Evolutionary conservation across 2,888 invertebrate genomes (phyloP).

Genomic region (Lepidocyrtoides sp.): DNA sequence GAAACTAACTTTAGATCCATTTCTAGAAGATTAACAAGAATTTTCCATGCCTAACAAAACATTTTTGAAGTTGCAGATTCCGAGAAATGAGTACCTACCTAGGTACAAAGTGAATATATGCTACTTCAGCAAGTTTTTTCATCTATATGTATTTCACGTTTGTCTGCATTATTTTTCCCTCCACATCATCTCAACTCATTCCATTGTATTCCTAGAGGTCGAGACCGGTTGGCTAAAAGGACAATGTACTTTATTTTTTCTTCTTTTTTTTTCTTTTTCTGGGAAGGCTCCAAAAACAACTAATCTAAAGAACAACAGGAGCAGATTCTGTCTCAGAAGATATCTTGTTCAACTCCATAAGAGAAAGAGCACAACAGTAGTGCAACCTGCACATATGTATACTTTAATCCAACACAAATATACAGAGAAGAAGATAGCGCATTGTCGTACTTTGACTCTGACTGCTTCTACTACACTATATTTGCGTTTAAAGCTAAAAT

Average conservation of each 20-base stretch:
- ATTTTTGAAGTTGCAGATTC: too few relatives aligned
- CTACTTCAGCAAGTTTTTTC: too few relatives aligned
- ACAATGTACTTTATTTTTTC: constrained; percentile 27
- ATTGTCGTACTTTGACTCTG: background rate
- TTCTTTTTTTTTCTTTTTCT: too few relatives aligned
- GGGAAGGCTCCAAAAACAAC: constrained; percentile 60
- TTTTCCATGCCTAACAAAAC: too few relatives aligned
- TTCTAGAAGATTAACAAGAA: too few relatives aligned
- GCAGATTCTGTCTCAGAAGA: constrained; percentile 24
- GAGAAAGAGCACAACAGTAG: too few relatives aligned
- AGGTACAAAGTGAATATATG: too few relatives aligned
- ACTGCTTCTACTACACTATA: background rate
- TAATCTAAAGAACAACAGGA: constrained; percentile 52
- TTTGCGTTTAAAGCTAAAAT: constrained; percentile 14
- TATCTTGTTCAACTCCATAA: constrained; percentile 34
- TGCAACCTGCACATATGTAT: too few relatives aligned
- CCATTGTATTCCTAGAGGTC: constrained; percentile 21
- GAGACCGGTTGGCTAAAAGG: constrained; percentile 7
- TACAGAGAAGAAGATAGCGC: background rate
- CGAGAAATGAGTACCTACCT: too few relatives aligned
- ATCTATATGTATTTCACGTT: too few relatives aligned
- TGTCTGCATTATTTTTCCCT: background rate
- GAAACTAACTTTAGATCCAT: too few relatives aligned
- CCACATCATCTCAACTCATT: background rate
- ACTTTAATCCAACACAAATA: too few relatives aligned